Evolutionary conservation across 1,140 invertebrate genomes (phyloP), one percentile per base, ranked within the genome.

Genomic region (Plutomurus gul): DNA sequence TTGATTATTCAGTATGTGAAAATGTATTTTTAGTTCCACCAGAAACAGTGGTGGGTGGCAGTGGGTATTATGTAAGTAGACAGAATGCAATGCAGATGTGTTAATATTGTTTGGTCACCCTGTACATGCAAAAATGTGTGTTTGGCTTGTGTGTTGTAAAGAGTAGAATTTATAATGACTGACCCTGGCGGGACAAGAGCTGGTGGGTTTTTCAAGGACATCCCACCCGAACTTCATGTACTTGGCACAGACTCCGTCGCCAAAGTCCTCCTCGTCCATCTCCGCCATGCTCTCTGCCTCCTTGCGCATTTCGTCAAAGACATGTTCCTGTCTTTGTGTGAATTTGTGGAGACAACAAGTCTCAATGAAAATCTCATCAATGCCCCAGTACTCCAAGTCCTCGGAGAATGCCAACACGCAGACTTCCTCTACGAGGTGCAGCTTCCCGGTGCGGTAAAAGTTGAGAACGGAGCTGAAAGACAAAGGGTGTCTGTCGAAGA

Each of bases 331-430:
- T 77, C 96, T 89, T 88, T 98, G 96, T 87, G 98, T 96, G 87
- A 98, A 99, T 85, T 97, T 98, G 88, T 99, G 96, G 87, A 98
- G 96, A 87, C 97, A 99, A 87, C 97, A 99, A 22, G 95, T 96
- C 87, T 99, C 96, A 82, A 99, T 89, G 87, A 98, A 98, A 43
- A 98, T 89, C 88, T 99, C 96, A 87, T 98, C 96, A 72, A 99
- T 93, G 25, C 88, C 88, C 89, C 89, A 90, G 81, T 98, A 99
- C 89, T 98, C 96, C 83, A 99, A 90, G 87, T 99, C 97, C 87
- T 98, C 96, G 87, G 94, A 96, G 89, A 98, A 99, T 74, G 96
- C 95, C 84, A 99, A 89, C 79, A 98, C 96, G 88, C 97, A 99
- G 95, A 99, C 98, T 88, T 98, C 96, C 87, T 98, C 96, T 81